Percentiles rank a stretch among this genome's conserved stretches.
phyloP scores from a whole-genome alignment of 2,113 vertebrate species.

The Rafetus swinhoei region DNA sequence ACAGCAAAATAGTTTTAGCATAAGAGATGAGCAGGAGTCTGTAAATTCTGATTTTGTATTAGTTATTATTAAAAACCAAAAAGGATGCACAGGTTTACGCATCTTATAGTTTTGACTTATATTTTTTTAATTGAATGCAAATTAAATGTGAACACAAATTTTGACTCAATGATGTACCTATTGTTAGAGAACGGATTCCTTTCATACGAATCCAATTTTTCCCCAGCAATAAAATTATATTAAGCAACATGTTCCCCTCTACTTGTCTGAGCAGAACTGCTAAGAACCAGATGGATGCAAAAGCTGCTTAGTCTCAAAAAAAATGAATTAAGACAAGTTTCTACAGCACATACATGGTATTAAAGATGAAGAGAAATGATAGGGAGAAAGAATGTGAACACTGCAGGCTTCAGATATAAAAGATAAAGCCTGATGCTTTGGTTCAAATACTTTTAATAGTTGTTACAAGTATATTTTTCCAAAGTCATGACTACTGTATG shows the following conservation, averaged over 20 bases:
- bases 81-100: not conserved
- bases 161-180: constrained; percentile 54
- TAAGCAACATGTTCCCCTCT: constrained; percentile 42
- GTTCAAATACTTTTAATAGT: constrained; percentile 79
- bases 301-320: constrained; percentile 7
- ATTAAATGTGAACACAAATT: not conserved
- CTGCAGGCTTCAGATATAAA: constrained; percentile 67
- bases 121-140: constrained; percentile 27
- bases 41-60: constrained; percentile 43
- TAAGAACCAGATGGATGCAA: constrained; percentile 27
- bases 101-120: not conserved
- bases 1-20: constrained; percentile 62
- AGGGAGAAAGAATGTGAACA: constrained; percentile 62
- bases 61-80: constrained; percentile 47
- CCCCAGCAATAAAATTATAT: not conserved
- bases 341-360: not conserved
- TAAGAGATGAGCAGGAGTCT: constrained; percentile 62
- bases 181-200: constrained; percentile 25
- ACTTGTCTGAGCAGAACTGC: constrained; percentile 41
- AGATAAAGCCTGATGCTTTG: constrained; percentile 74
- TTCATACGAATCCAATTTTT: not conserved
- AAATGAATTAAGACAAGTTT: not conserved
- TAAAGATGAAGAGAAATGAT: constrained; percentile 18
- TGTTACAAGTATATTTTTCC: constrained; percentile 65
- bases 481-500: constrained; percentile 29